phyloP scores from a whole-genome alignment of 1,140 invertebrate species.

The Penaeus japonicus region DNA sequence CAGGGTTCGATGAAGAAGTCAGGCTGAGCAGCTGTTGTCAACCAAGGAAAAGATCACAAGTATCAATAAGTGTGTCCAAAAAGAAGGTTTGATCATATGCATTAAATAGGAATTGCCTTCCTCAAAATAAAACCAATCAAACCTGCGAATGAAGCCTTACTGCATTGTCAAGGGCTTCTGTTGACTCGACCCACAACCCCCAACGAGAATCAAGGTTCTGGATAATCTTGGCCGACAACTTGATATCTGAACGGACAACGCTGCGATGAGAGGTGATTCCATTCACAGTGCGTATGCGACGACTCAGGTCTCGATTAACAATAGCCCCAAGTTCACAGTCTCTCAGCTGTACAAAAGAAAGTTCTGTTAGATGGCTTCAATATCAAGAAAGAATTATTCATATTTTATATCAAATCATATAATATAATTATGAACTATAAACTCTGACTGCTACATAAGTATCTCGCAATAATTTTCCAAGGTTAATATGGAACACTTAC shows the following conservation, averaged over 20 bases:
- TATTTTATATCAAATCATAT: slow-evolving; percentile 7
- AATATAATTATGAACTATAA: neutral
- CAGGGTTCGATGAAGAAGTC: slow-evolving; percentile 90
- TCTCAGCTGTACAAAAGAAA: slow-evolving; percentile 71
- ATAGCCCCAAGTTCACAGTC: slow-evolving; percentile 94
- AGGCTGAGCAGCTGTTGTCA: slow-evolving; percentile 61
- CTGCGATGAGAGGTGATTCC: slow-evolving; percentile 91
- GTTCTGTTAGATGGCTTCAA: neutral
- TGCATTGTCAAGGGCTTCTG: slow-evolving; percentile 15
- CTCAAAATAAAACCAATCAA: neutral
- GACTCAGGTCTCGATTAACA: slow-evolving; percentile 91
- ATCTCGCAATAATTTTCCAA: neutral
- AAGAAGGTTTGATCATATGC: neutral
- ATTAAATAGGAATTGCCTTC: neutral
- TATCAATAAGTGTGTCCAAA: neutral
- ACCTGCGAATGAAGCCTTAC: slow-evolving; percentile 26
- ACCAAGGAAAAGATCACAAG: too few relatives aligned
- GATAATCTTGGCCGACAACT: slow-evolving; percentile 93
- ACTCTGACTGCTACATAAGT: too few relatives aligned
- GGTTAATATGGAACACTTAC: slow-evolving; percentile 66
- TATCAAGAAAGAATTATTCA: neutral
- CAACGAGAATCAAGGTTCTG: slow-evolving; percentile 89
- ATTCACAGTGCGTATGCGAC: slow-evolving; percentile 90
- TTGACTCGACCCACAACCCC: slow-evolving; percentile 70
- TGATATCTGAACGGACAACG: slow-evolving; percentile 90